Evolutionary conservation across 2,888 invertebrate species (phyloP).

Genomic region (Idaea aversata): DNA sequence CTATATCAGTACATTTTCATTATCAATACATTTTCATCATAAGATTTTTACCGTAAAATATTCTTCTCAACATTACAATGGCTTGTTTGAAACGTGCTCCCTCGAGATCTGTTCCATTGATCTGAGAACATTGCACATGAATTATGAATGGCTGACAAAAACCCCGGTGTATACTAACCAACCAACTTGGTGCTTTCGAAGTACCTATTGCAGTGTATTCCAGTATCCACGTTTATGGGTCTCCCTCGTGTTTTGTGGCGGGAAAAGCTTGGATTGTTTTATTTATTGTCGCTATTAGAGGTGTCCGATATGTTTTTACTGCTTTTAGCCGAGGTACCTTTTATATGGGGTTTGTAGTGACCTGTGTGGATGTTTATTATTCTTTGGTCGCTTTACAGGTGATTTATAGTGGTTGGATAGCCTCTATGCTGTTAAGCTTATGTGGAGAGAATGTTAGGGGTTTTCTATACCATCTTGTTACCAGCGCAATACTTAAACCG

Average conservation of each 20-base stretch:
- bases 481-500: no score
- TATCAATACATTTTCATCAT: background rate
- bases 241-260: background rate
- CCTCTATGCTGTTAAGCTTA: no score
- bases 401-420: background rate
- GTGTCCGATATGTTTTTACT: background rate
- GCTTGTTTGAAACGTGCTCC: background rate
- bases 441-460: no score
- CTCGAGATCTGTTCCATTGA: constrained; percentile 3
- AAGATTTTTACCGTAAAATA: background rate
- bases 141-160: background rate
- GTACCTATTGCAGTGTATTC: background rate
- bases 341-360: background rate
- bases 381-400: background rate
- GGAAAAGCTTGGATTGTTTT: background rate
- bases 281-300: background rate
- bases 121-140: constrained; percentile 3
- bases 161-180: background rate
- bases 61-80: background rate
- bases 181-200: background rate
- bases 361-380: background rate
- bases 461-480: no score
- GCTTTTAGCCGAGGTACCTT: background rate
- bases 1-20: background rate
- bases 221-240: background rate